These are phyloP conservation scores for Xenopus laevis DNA, from an alignment of 2,113 vertebrate genomes.

Conservation along the genomic window DNA sequence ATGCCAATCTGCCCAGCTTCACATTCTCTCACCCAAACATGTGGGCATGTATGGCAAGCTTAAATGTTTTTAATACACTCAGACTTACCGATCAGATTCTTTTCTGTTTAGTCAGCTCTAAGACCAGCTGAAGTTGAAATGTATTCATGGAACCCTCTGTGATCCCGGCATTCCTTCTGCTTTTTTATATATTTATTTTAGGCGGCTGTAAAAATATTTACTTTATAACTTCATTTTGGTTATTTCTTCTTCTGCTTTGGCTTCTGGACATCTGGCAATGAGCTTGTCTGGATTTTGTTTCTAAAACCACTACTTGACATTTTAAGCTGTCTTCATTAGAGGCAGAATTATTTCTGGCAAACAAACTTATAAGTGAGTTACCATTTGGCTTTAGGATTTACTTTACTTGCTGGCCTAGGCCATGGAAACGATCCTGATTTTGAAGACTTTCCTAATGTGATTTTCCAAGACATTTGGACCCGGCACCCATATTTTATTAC, in stretches of 20 bases:
- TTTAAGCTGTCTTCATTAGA: slow-evolving; percentile 35
- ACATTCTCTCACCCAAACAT: no score
- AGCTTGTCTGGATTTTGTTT: slow-evolving; percentile 25
- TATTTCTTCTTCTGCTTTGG: neutral
- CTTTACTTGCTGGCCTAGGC: slow-evolving; percentile 22
- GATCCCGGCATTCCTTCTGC: no score
- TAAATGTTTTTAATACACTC: no score
- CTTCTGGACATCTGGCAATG: slow-evolving; percentile 10
- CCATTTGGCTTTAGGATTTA: slow-evolving; percentile 29
- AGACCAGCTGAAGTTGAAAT: no score
- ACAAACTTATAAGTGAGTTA: slow-evolving; percentile 16
- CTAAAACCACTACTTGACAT: slow-evolving; percentile 40
- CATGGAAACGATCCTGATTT: slow-evolving; percentile 25
- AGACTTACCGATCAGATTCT: no score
- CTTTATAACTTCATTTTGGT: neutral
- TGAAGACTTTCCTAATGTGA: slow-evolving; percentile 26
- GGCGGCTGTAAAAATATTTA: neutral
- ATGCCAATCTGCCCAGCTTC: no score
- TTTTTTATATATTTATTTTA: neutral
- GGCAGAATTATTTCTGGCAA: slow-evolving; percentile 23
- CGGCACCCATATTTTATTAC: neutral
- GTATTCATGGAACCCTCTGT: no score
- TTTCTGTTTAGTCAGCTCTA: no score
- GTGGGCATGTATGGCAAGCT: no score
- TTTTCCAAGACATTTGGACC: slow-evolving; percentile 18